Evolutionary conservation across 2,113 vertebrate genomes (phyloP), one percentile per base, ranked within the genome.

Genomic region (Tauraco erythrolophus): DNA sequence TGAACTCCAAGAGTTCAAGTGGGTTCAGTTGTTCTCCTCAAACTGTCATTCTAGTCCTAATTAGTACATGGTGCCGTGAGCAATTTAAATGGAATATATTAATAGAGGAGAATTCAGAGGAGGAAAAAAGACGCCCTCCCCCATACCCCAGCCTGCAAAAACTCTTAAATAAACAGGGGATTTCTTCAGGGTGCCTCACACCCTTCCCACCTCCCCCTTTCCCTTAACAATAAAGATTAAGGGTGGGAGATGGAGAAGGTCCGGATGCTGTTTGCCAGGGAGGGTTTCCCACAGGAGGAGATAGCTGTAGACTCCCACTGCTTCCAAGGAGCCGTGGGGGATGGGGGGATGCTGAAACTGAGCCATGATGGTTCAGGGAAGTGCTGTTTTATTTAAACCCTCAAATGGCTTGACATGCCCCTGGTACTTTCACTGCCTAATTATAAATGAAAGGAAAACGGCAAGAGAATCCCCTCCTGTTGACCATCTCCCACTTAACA

Each of bases 31-130:
- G 74, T 80, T 84, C 78, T 96, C 95, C 95, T 89, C 86, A 91
- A 74, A 97, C 76, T 88, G 58, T 84, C 88, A 92, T 70, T 96
- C 87, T 94, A 90, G 69, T 74, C 56, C 80, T 92, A 91, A 80
- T 96, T 90, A 97, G 97, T 97, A 84, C 92, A 89, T 88, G 70
- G 74, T 64, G 95, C 91, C 89, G 87, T 97, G 94, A 97, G 97
- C 97, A 97, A 97, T 97, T 97, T 97, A 97, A 97, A 97, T 97
- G 94, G 97, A 97, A 97, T 97, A 97, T 97, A 97, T 97, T 97
- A 96, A 97, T 96, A 96, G 96, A 96, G 87, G 74, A 96, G 97
- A 97, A 97, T 96, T 95, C 96, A 94, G 92, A 92, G 90, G 96
- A 94, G 91, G 89, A 86, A 93, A 89, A 95, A 83, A 91, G 75